Percentiles rank a stretch among this genome's conserved stretches.
Evolutionary conservation across 2,113 vertebrate species (phyloP).

Genomic region (Pteropus alecto): DNA sequence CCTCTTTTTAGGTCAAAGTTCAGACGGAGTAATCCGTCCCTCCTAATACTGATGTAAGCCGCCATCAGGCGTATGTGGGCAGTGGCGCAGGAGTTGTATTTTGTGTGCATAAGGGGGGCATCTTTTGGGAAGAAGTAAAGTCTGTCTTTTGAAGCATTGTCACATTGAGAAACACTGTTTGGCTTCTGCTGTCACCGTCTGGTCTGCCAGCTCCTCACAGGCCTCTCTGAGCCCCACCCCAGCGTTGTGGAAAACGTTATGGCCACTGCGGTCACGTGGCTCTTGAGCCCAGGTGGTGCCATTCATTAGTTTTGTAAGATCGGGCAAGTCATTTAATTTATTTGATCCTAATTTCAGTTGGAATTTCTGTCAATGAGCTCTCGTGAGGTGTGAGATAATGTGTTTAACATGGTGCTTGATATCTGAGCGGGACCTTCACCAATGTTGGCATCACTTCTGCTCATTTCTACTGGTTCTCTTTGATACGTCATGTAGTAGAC

Average conservation of each 20-base stretch:
- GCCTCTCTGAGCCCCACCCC: too few species aligned
- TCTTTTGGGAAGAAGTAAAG: not conserved
- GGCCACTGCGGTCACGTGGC: rapidly evolving
- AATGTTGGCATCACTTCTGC: not conserved
- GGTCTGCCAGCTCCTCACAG: not conserved
- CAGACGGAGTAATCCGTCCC: not conserved
- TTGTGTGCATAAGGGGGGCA: not conserved
- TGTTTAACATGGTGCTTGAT: not conserved
- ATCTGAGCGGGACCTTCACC: not conserved
- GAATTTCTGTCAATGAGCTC: not conserved
- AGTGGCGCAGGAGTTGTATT: not conserved
- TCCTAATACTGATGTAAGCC: not conserved
- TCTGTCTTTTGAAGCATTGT: not conserved
- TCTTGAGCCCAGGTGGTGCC: not conserved
- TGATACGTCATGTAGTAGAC: not conserved
- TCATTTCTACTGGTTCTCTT: not conserved
- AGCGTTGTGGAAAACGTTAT: not conserved
- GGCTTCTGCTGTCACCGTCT: not conserved
- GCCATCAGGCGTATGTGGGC: not conserved
- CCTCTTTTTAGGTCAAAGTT: not conserved
- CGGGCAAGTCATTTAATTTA: not conserved
- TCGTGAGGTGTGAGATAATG: not conserved
- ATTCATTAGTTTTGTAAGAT: not conserved
- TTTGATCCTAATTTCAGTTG: not conserved
- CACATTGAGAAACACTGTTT: not conserved